Evolutionary conservation across 2,113 vertebrate genomes (phyloP).

Genomic region (Ascaphus truei): DNA sequence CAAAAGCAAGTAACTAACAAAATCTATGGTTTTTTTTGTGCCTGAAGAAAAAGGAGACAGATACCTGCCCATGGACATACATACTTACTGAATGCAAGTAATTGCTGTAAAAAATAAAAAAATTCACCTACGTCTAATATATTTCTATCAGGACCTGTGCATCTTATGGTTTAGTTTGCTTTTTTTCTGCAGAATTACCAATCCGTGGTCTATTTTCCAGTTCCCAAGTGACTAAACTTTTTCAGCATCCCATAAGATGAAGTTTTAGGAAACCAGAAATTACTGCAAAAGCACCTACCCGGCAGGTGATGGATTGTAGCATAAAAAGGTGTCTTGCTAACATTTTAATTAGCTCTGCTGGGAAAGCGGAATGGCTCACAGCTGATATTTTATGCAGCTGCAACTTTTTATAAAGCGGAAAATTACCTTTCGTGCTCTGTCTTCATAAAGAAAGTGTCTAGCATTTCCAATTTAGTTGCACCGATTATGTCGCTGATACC

Average conservation of each 20-base stretch:
- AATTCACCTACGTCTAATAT: background rate
- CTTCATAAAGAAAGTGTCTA: background rate
- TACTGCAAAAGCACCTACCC: conserved; percentile 16
- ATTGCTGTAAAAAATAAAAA: conserved; percentile 1
- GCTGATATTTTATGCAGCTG: conserved; percentile 33
- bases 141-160: background rate
- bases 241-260: conserved; percentile 7
- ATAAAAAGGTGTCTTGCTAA: conserved; percentile 35
- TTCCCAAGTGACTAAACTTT: background rate
- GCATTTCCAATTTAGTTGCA: conserved; percentile 16
- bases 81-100: conserved; percentile 16
- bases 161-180: conserved; percentile 20
- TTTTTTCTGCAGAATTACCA: conserved; percentile 4
- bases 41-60: background rate
- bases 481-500: conserved; percentile 11
- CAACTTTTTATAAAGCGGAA: conserved; percentile 20
- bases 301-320: conserved; percentile 29
- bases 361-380: conserved; percentile 14
- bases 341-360: conserved; percentile 38
- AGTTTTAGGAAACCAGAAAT: conserved; percentile 16
- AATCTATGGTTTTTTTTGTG: background rate
- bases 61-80: background rate
- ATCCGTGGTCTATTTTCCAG: conserved; percentile 19
- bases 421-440: conserved; percentile 19
- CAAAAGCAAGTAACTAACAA: background rate